Base-by-base conservation (phyloP, 92 coral and sea anemone species). In the Pocillopora meandrina region DNA sequence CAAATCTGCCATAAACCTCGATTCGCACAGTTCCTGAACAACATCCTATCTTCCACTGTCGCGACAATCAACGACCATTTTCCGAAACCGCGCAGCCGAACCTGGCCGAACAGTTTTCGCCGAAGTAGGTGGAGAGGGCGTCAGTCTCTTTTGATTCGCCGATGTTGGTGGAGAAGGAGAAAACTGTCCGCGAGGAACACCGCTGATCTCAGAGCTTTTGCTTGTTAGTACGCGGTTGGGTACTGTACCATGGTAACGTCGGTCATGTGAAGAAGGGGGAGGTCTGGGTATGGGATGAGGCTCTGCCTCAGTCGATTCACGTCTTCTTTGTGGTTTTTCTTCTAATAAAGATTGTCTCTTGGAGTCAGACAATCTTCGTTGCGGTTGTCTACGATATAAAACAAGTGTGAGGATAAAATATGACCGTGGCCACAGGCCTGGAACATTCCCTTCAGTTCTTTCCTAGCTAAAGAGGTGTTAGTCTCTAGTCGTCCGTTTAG, bases 61-160 rank as follows among this genome's bases (percentile, higher is more conserved):
- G 35, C 98, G 90, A 73, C 84, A 90, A 11, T 94, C 96, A 1
- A 92, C 76, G 23, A 96, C 92, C 92, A 94, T 87, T 87, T 89
- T 92, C 17, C 98, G 95, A 86, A 96, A 94, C 74, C 98, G 88
- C 26, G 94, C 34, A 10, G 97, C 93, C 11, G 98, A 87, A 21
- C 88, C 86, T 10, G 96, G 96, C 79, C 93, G 91, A 67, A 81
- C 88, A 60, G 92, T 77, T 78, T 90, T 91, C 61, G 93, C 98
- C 31, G 98, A 96, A 64, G 79, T 90, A 12, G 98, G 98, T 62
- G 98, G 98, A 20, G 98, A 94, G 8, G 98, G 98, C 19, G 92
- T 84, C 49, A 80, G 67, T 17, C 69, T 72, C n/a, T 79, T 81
- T 3, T 66, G 79, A 75, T 77, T 79, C 36, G 92, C 89, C 20